Percentiles rank a stretch among this genome's conserved stretches.
These are phyloP conservation scores for Rhynchonycteris naso DNA, from an alignment of 2,797 vertebrate genomes.

Conservation along the genomic window DNA sequence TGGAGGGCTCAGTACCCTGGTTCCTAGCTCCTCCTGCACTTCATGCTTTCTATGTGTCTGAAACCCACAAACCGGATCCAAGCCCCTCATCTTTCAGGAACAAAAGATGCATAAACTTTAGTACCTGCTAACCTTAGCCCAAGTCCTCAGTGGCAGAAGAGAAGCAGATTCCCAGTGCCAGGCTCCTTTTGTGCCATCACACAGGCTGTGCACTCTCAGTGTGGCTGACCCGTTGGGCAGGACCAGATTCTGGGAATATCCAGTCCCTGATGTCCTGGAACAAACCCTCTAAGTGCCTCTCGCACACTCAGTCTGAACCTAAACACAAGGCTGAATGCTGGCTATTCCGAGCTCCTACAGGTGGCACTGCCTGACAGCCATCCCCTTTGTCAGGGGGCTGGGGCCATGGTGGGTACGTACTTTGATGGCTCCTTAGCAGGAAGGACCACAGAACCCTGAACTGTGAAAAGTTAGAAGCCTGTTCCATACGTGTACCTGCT, in stretches of 20 bases:
- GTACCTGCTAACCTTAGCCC: neutral
- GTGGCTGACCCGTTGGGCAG: neutral
- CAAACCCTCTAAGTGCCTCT: neutral
- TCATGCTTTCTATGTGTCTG: neutral
- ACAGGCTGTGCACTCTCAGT: neutral
- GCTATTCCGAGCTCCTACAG: neutral
- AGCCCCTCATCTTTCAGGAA: neutral
- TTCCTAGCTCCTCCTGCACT: neutral
- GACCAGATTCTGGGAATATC: neutral
- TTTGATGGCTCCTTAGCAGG: neutral
- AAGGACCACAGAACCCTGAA: neutral
- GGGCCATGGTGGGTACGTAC: neutral
- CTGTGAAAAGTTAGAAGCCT: neutral
- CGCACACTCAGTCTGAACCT: neutral
- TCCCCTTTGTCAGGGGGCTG: neutral
- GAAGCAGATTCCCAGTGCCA: neutral
- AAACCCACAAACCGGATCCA: neutral
- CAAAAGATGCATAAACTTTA: neutral
- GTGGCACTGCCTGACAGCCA: neutral
- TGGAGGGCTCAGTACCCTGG: neutral
- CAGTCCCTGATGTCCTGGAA: neutral
- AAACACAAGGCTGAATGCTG: neutral
- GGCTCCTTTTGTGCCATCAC: neutral
- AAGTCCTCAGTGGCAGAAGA: neutral
- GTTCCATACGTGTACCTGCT: neutral